Conservation (phyloP, 2,888 invertebrate genomes). For the Thysanoteuthis rhombus region DNA sequence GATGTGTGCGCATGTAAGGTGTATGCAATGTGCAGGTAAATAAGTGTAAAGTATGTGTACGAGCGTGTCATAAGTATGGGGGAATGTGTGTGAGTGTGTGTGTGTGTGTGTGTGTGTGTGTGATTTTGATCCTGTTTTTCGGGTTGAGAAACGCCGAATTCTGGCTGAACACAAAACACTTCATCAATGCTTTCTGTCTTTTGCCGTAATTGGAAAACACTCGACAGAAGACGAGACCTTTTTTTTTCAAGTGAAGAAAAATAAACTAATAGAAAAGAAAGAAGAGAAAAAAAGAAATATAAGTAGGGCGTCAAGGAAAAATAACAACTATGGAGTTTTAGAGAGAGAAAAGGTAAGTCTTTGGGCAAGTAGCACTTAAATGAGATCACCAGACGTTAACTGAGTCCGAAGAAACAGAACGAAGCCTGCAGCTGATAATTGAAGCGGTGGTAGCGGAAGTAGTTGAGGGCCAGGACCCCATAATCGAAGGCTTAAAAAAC, state of each 20-base stretch:
- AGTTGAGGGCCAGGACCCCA: not conserved
- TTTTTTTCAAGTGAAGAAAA: not conserved
- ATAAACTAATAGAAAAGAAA: not conserved
- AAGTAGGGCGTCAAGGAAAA: not conserved
- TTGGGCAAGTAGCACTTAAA: not conserved
- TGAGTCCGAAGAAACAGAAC: not conserved
- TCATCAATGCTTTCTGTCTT: not conserved
- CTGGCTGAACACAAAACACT: not conserved
- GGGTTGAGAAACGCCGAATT: not conserved
- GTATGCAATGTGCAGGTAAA: too few species aligned
- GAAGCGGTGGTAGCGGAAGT: not conserved
- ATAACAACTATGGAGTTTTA: not conserved
- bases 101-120: not conserved
- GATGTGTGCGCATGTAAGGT: too few species aligned
- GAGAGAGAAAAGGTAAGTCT: not conserved
- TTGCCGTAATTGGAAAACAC: not conserved
- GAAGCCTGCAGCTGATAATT: not conserved
- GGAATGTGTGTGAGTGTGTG: not conserved
- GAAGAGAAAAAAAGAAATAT: not conserved
- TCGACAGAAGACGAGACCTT: not conserved
- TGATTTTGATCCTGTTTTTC: not conserved
- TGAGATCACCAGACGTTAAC: not conserved
- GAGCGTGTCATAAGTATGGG: too few species aligned
- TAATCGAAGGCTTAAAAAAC: not conserved
- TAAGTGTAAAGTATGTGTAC: too few species aligned